Evolutionary conservation across 1,140 invertebrate genomes (phyloP), one percentile per base, ranked within the genome.

Genomic region (Lepidotrigona ventralis): DNA sequence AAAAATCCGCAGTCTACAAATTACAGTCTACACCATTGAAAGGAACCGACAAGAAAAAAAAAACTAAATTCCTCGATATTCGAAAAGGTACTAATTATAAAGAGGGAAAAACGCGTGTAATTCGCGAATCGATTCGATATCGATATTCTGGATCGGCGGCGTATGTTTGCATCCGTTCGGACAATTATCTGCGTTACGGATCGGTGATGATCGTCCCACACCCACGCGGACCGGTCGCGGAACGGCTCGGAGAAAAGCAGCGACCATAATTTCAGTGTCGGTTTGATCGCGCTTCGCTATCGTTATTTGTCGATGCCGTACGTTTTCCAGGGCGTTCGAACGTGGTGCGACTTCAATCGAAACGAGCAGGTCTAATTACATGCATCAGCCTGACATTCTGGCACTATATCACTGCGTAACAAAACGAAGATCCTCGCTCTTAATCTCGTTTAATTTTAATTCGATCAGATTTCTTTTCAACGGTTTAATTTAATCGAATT

Each of bases 221-320:
- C 58, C 58, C 56, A 85, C 70, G 82, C 54, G 21, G 39, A 73
- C 58, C 33, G 33, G 63, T 77, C 60, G 54, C 51, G 53, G 17
- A 71, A 53, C 46, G 17, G 29, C 39, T 33, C 29, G 14, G 66
- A 33, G 78, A 51, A 77, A n/a, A 64, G 26, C 23, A 33, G 17
- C 23, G 15, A 51, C n/a, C 70, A 51, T 29, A 72, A 85, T 72
- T 83, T 85, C 82, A 21, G 68, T 29, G 39, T 53, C 58, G 19
- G 33, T 33, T 60, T 23, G 26, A 54, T 81, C 39, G 12, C 8
- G 29, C 29, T 0, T 15, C 5, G 33, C 53, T 51, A 71, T 83
- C 23, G 53, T 78, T 73, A 83, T 83, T 85, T 83, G 29, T 68
- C 39, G n/a, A 83, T n/a, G 60, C 56, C 23, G 60, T 83, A 51